phyloP scores from a whole-genome alignment of 2,113 vertebrate species.

The Aldabrachelys gigantea region DNA sequence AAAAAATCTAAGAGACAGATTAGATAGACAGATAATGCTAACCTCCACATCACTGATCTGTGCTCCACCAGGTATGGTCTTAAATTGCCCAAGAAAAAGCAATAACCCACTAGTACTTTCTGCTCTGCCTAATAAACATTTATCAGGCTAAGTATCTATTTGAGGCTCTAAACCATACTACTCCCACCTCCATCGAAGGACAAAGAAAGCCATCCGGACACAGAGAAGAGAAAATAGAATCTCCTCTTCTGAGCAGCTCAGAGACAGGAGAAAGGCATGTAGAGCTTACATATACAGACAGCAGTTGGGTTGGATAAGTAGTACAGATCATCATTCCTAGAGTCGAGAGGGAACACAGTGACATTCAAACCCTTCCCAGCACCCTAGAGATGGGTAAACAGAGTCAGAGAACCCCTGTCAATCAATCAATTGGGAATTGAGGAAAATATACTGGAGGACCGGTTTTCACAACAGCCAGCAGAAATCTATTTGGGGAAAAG shows the following conservation, averaged over 20 bases:
- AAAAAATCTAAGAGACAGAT: not conserved
- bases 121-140: not conserved
- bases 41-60: not conserved
- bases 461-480: not conserved
- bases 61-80: not conserved
- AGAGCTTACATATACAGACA: not conserved
- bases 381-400: not conserved
- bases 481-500: not conserved
- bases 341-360: not conserved
- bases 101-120: not conserved
- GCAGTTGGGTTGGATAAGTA: not conserved
- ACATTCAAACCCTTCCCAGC: not conserved
- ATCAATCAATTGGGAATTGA: not conserved
- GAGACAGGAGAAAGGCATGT: not conserved
- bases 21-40: not conserved
- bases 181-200: not conserved
- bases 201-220: accelerated
- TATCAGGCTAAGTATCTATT: not conserved
- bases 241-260: not conserved
- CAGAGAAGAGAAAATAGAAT: not conserved
- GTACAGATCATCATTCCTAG: not conserved
- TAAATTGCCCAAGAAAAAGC: not conserved
- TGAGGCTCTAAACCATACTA: not conserved
- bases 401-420: not conserved
- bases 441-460: not conserved